phyloP scores from a whole-genome alignment of 1,140 invertebrate genomes.

The Lordiphosa mommai region DNA sequence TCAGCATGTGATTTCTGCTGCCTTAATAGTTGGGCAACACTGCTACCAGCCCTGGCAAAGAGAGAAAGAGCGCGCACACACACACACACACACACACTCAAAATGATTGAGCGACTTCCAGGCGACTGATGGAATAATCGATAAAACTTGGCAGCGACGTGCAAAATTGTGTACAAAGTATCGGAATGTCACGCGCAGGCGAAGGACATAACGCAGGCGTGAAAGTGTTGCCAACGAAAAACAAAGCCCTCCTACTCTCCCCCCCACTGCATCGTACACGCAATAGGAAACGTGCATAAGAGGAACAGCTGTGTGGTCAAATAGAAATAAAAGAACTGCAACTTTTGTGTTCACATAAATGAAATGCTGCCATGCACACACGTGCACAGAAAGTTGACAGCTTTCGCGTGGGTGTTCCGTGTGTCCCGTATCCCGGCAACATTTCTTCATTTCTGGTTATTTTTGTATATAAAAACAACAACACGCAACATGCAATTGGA shows the following conservation, averaged over 20 bases:
- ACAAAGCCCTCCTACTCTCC: neutral
- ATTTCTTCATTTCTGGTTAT: no score
- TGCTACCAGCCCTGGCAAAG: neutral
- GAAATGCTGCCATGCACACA: no score
- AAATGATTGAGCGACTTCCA: neutral
- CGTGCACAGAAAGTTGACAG: no score
- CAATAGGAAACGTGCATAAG: neutral
- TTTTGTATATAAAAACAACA: no score
- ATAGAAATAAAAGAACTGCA: no score
- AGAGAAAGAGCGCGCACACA: neutral
- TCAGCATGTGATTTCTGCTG: neutral
- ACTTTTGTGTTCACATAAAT: no score
- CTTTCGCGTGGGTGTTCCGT: no score
- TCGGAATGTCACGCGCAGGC: slow-evolving; percentile 73
- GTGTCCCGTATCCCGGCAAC: no score
- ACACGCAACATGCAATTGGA: no score
- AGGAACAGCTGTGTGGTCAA: no score
- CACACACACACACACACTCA: neutral
- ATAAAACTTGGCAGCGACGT: slow-evolving; percentile 49
- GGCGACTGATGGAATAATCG: slow-evolving; percentile 44
- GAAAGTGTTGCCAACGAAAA: slow-evolving; percentile 53
- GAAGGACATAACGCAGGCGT: slow-evolving; percentile 60
- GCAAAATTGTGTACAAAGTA: slow-evolving; percentile 59
- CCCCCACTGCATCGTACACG: no score
- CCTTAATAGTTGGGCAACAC: no score